Evolutionary conservation across 2,113 vertebrate species (phyloP), one percentile per base, ranked within the genome.

Genomic region (Channa maculata): DNA sequence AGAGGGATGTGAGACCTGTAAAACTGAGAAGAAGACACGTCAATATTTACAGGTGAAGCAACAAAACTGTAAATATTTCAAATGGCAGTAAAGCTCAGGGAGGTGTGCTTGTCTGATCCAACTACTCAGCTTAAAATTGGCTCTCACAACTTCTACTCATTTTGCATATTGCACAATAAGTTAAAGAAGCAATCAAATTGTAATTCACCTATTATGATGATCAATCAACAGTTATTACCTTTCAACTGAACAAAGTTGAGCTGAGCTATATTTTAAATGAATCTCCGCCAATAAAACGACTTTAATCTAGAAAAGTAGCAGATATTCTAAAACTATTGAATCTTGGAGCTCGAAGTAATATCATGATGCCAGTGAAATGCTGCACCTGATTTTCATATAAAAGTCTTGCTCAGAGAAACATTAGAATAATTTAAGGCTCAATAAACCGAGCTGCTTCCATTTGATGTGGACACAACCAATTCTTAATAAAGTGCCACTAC

Each of bases 391-490:
- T 82, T 70, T 65, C 63, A 72, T 44, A 72, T 76, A 70, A 88
- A 88, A 78, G 79, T 79, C 75, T 59, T 12, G 53, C 55, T 64
- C 36, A 71, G 65, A 64, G 55, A 70, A 62, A 82, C 71, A 73
- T 86, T 78, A 64, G 62, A 72, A 73, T 85, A 78, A 73, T 83
- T 77, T 83, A 87, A 57, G 6, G 48, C 48, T 62, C 65, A 43
- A 69, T 86, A 84, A 86, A 84, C 77, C 43, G 2, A 6, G 15
- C 77, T 37, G 59, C 54, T 67, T 64, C 39, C 58, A 14, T 85
- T 44, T 68, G 61, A 69, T 71, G 49, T 12, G 12, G 70, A 69
- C 64, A 79, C 63, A 73, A 79, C 44, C 44, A 14, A 71, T 69
- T 49, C 46, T 80, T 71, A 68, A 86, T 86, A 75, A 79, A 84